A percentile compares a stretch with the other conserved stretches of the same genome.
Conservation (phyloP, 2,797 vertebrate species). For the Megalops cyprinoides region DNA sequence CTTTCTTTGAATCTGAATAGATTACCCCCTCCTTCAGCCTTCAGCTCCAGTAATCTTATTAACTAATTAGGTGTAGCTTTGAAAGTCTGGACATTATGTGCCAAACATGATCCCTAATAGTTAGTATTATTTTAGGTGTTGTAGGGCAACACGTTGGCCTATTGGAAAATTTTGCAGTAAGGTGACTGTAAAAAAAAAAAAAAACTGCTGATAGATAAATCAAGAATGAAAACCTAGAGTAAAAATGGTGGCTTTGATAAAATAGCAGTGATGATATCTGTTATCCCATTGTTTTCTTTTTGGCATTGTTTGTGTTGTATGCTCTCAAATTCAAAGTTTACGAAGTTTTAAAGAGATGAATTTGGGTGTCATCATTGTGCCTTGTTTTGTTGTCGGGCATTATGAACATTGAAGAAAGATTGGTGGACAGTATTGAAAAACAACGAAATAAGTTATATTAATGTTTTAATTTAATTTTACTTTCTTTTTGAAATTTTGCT, state of each 20-base stretch:
- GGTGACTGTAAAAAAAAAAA: background rate
- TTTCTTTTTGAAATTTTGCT: background rate
- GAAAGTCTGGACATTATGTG: constrained; percentile 15
- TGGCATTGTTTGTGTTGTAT: background rate
- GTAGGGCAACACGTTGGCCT: background rate
- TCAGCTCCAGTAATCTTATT: constrained; percentile 29
- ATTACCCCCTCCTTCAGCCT: constrained; percentile 5
- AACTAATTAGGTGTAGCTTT: constrained; percentile 20
- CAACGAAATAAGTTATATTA: background rate
- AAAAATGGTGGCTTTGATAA: background rate
- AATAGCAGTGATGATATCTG: background rate
- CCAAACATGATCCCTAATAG: background rate
- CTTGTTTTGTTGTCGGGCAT: background rate
- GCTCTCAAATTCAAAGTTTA: background rate
- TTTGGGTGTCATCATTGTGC: background rate
- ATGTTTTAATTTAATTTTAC: background rate
- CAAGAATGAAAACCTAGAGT: background rate
- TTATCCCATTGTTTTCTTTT: no score
- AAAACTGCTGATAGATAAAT: background rate
- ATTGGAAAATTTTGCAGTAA: background rate
- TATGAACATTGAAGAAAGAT: background rate
- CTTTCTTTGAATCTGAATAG: constrained; percentile 7
- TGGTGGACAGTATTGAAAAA: background rate
- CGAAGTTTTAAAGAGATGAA: background rate
- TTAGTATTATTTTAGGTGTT: background rate